Conservation (phyloP, 2,797 vertebrate species). For the Tadarida brasiliensis region DNA sequence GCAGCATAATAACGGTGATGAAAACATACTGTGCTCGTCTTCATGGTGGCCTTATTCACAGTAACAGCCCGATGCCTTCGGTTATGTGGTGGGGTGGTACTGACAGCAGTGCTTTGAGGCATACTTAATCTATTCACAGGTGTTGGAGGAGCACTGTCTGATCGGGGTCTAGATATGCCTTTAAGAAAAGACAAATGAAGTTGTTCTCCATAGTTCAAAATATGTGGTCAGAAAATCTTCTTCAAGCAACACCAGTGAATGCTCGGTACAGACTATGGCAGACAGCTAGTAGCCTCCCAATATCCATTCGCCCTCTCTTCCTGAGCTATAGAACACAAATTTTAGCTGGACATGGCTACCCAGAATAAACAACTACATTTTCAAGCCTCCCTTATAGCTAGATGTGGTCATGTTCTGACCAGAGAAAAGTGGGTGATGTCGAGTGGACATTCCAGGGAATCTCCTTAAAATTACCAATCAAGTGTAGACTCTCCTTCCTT, state of each 20-base stretch:
- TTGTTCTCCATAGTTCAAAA: slow-evolving; percentile 65
- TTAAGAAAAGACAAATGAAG: slow-evolving; percentile 63
- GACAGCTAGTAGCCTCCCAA: not conserved
- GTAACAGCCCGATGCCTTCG: slow-evolving; percentile 94
- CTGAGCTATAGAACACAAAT: slow-evolving; percentile 15
- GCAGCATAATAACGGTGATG: not conserved
- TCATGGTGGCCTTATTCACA: slow-evolving; percentile 95
- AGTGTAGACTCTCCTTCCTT: slow-evolving; percentile 35
- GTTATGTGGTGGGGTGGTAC: slow-evolving; percentile 95
- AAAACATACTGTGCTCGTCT: slow-evolving; percentile 93
- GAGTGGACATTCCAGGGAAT: not conserved
- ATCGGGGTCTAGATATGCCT: slow-evolving; percentile 95
- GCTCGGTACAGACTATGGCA: not conserved
- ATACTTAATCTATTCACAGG: slow-evolving; percentile 93
- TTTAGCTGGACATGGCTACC: not conserved
- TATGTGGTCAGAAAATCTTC: slow-evolving; percentile 30
- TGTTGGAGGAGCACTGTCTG: slow-evolving; percentile 95
- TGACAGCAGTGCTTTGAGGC: slow-evolving; percentile 89
- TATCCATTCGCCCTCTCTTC: slow-evolving; percentile 18
- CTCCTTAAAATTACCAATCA: slow-evolving; percentile 30
- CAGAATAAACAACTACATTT: slow-evolving; percentile 38
- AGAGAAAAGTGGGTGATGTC: not conserved
- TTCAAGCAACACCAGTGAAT: slow-evolving; percentile 34
- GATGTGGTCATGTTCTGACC: not conserved
- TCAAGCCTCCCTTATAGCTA: slow-evolving; percentile 21